Evolutionary conservation across 2,113 vertebrate genomes (phyloP), one percentile per base, ranked within the genome.

Genomic region (Crypturellus undulatus): DNA sequence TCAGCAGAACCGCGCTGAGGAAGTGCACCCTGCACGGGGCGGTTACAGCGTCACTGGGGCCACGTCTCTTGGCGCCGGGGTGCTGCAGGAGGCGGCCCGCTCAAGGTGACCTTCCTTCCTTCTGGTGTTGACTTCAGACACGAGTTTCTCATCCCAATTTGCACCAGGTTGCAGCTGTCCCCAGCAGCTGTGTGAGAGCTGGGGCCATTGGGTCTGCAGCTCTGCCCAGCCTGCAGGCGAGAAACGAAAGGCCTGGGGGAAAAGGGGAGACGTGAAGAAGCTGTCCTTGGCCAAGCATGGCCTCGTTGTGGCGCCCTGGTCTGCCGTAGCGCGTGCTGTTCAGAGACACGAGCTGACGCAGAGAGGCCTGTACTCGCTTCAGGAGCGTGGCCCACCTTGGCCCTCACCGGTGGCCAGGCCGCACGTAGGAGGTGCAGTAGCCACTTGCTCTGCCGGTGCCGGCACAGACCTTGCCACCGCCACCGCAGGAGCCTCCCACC

Each of bases 401-500:
- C 19, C 30, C 2, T 0, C 63, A 81, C 34, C 64, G 1, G 0
- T 52, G 38, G 59, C 34, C 0, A 2, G 54, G 65, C 56, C 13
- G 10, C 32, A 56, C 73, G 59, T 12, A 4, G 7, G 42, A 42
- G 71, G 28, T 36, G 60, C 28, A 25, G 36, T 10, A 45, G 7
- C 49, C 30, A 7, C 36, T 78, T 1, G 0, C 54, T 38, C 54
- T 52, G 22, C 49, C 20, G 3, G 20, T 28, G 38, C 45, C 18
- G 10, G 51, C 17, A 32, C n/a, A 45, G 32, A 30, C 40, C 30
- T 85, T 0, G 2, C n/a, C 19, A 6, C n/a, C 59, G 24, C 17
- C 4, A 17, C 1, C 2, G 34, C 6, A 28, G 25, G 14, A 7
- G 26, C 26, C 13, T 6, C 38, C 52, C 52, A 6, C 12, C 22